These are phyloP conservation scores for Plectus sambesii DNA, from an alignment of 1,140 invertebrate genomes.

Conservation along the genomic window DNA sequence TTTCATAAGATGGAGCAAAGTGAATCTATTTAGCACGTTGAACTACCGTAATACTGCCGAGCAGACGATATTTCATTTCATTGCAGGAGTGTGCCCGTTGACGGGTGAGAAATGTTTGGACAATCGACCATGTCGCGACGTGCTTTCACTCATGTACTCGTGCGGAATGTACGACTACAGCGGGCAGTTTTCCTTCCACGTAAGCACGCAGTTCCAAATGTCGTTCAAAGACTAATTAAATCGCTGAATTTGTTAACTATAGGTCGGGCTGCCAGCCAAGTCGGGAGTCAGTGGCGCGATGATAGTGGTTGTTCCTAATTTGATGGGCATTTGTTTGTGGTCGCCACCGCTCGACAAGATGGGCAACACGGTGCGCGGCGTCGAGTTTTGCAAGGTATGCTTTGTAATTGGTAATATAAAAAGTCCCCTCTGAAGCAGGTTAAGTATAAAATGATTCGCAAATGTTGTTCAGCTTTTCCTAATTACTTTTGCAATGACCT, in stretches of 20 bases:
- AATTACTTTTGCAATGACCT: background rate
- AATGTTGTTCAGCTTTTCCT: no score
- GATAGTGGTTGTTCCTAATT: slow-evolving; percentile 86
- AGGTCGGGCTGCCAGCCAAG: slow-evolving; percentile 88
- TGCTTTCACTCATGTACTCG: slow-evolving; percentile 73
- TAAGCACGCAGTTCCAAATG: slow-evolving; percentile 40
- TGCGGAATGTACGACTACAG: slow-evolving; percentile 96
- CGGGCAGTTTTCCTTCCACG: slow-evolving; percentile 94
- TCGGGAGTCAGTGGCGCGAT: slow-evolving; percentile 87
- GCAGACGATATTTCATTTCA: background rate
- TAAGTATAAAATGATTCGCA: slow-evolving; percentile 1
- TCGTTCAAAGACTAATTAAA: slow-evolving; percentile 5
- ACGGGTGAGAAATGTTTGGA: slow-evolving; percentile 73
- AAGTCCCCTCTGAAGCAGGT: background rate
- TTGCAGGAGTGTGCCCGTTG: slow-evolving; percentile 71
- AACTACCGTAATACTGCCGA: no score
- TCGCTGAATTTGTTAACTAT: slow-evolving; percentile 5
- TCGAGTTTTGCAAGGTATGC: slow-evolving; percentile 68
- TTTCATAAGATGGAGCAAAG: no score
- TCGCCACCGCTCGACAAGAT: slow-evolving; percentile 76
- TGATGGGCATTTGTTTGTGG: slow-evolving; percentile 88
- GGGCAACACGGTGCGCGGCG: slow-evolving; percentile 76
- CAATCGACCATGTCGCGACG: slow-evolving; percentile 50
- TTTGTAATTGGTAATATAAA: no score
- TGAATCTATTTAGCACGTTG: no score